phyloP scores from a whole-genome alignment of 2,113 vertebrate species.

The Mesoclemmys tuberculata region DNA sequence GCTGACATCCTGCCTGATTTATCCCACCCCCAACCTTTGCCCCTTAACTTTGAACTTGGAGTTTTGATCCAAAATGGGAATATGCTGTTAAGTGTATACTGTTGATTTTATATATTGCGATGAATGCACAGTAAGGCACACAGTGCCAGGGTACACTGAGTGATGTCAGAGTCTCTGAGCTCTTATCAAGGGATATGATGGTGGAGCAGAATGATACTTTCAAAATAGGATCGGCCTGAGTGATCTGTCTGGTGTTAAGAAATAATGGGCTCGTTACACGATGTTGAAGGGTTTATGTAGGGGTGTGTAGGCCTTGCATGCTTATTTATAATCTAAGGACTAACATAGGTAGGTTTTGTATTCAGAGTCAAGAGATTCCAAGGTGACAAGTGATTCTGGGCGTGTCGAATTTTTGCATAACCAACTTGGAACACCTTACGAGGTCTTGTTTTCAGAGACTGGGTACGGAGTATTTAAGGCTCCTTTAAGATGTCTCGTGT shows the following conservation, averaged over 20 bases:
- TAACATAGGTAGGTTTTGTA: not conserved
- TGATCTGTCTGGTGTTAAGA: not conserved
- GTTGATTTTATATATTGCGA: not conserved
- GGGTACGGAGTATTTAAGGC: not conserved
- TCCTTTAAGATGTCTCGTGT: not conserved
- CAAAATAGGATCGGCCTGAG: not conserved
- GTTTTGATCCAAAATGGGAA: not conserved
- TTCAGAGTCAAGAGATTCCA: not conserved
- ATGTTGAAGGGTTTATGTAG: not conserved
- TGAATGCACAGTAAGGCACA: not conserved
- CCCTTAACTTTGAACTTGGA: no score
- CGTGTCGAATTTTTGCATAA: not conserved
- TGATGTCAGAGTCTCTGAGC: not conserved
- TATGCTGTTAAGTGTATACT: not conserved
- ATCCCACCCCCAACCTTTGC: not conserved
- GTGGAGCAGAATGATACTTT: not conserved
- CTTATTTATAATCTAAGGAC: not conserved
- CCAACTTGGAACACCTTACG: not conserved
- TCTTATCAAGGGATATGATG: not conserved
- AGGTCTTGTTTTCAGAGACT: not conserved
- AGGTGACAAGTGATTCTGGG: not conserved
- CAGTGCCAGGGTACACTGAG: not conserved
- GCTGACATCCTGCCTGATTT: accelerated
- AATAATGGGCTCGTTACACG: not conserved
- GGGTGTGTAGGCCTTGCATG: not conserved